Conservation (phyloP, 2,888 invertebrate species). For the Bellardia pandia region DNA sequence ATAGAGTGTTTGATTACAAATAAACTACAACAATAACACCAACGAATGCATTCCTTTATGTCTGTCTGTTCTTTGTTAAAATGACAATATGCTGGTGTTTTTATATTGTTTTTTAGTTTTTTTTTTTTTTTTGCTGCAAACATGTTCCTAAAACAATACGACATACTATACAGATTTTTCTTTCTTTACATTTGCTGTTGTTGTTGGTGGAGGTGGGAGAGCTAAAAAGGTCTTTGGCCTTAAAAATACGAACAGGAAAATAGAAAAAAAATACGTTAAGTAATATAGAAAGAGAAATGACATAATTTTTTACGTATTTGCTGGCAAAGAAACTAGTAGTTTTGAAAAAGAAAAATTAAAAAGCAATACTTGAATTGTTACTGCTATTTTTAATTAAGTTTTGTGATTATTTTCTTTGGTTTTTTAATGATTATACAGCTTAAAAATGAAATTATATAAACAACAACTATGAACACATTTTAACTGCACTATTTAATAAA, state of each 20-base stretch:
- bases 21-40: constrained; percentile 18
- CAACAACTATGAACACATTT: not conserved
- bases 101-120: constrained; percentile 46
- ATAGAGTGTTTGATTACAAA: constrained; percentile 47
- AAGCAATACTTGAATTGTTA: not conserved
- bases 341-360: not conserved
- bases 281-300: constrained; percentile 70
- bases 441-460: not conserved
- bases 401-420: not conserved
- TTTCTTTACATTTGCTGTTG: constrained; percentile 31
- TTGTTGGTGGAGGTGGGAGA: constrained; percentile 44
- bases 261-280: constrained; percentile 33
- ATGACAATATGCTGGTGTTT: constrained; percentile 67
- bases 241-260: constrained; percentile 47
- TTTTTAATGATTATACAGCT: too few relatives aligned
- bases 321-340: constrained; percentile 4
- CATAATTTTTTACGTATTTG: constrained; percentile 63
- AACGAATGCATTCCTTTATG: constrained; percentile 42
- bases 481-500: not conserved
- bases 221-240: constrained; percentile 71
- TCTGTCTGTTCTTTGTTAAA: constrained; percentile 54
- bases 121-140: constrained; percentile 44
- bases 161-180: not conserved
- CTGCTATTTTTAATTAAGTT: constrained; percentile 15
- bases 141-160: constrained; percentile 54